Evolutionary conservation across 2,888 invertebrate species (phyloP).

Genomic region (Prosapia bicincta): DNA sequence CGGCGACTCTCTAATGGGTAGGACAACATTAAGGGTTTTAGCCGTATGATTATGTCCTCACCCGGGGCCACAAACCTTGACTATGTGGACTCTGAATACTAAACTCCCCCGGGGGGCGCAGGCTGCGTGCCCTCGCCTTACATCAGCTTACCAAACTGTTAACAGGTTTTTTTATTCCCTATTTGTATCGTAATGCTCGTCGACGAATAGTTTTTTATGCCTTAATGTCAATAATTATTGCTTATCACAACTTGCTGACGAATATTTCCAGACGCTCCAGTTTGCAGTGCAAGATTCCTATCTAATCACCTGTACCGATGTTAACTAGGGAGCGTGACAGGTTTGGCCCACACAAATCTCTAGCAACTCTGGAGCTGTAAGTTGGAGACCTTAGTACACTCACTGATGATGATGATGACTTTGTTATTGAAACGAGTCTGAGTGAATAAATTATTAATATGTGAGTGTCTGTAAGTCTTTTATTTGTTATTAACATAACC

Average conservation of each 20-base stretch:
- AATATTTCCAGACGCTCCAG: background rate
- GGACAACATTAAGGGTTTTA: slow-evolving; percentile 24
- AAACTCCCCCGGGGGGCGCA: background rate
- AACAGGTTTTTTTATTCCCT: background rate
- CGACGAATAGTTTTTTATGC: background rate
- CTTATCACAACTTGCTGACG: background rate
- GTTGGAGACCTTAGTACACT: too few species aligned
- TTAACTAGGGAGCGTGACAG: background rate
- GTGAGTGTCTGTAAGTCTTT: too few species aligned
- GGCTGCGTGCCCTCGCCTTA: background rate
- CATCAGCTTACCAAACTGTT: background rate
- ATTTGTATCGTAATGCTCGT: background rate
- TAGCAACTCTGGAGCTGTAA: too few species aligned
- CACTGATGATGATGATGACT: too few species aligned
- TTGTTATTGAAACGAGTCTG: too few species aligned
- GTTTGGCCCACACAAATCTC: background rate
- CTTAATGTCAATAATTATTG: background rate
- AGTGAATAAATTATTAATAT: too few species aligned
- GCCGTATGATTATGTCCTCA: background rate
- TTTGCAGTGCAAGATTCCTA: background rate
- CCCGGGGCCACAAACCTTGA: background rate
- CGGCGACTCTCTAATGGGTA: slow-evolving; percentile 20
- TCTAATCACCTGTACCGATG: background rate
- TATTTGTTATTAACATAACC: too few species aligned
- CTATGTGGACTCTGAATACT: background rate